Conservation (phyloP, 2,888 invertebrate genomes). For the Callyntrura sp. region DNA sequence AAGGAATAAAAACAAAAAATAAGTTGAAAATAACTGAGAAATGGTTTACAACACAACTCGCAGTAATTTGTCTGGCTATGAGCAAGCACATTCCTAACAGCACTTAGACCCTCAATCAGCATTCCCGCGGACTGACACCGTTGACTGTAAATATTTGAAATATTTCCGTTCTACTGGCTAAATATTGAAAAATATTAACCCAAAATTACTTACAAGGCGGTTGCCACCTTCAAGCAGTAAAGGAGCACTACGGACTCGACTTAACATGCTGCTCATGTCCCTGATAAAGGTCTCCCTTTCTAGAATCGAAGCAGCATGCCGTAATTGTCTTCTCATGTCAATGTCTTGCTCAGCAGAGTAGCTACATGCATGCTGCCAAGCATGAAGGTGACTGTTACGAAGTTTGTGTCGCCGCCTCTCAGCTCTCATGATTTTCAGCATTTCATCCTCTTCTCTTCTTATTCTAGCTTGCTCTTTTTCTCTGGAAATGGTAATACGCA, state of each 20-base stretch:
- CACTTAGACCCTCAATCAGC: too few species aligned
- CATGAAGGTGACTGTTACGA: conserved; percentile 79
- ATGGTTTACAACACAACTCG: background rate
- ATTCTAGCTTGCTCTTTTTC: conserved; percentile 65
- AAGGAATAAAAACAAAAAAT: background rate
- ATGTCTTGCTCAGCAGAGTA: conserved; percentile 80
- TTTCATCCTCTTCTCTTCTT: conserved; percentile 82
- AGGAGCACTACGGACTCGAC: conserved; percentile 82
- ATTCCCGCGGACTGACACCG: background rate
- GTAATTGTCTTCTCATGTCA: conserved; percentile 81
- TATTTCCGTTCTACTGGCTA: background rate
- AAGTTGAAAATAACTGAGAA: background rate
- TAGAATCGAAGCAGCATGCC: conserved; percentile 82
- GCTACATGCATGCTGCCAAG: conserved; percentile 81
- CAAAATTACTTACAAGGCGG: conserved; percentile 36
- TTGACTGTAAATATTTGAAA: too few species aligned
- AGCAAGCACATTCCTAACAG: too few species aligned
- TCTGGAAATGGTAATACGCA: conserved; percentile 9
- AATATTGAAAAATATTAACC: background rate
- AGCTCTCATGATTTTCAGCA: conserved; percentile 78
- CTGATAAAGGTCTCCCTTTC: conserved; percentile 80
- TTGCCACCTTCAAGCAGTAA: conserved; percentile 81
- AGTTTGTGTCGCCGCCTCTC: conserved; percentile 81
- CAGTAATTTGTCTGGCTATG: too few species aligned
- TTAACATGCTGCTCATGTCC: conserved; percentile 81